Base-by-base conservation (phyloP, 2,888 invertebrate species). In the Sisyra nigra region DNA sequence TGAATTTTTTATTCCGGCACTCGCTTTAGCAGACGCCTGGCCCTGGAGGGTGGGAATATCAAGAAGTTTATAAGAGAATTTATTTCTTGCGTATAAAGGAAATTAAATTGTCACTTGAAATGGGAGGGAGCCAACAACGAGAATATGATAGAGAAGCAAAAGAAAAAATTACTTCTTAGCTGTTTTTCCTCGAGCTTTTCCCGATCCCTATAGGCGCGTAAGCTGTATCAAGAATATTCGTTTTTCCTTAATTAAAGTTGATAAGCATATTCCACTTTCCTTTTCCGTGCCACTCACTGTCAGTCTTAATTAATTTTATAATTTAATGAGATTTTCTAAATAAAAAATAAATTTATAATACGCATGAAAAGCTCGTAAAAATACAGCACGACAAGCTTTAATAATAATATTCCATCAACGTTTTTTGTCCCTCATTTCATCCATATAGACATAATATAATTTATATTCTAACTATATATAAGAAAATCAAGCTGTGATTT, bases 271-370 rank as follows among this genome's bases (percentile, higher is more conserved):
- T 42, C 35, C 14, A 35, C 35, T 17, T 18, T 35, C 32, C 29
- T 42, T 42, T 36, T 18, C 13, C 30, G 18, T 35, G 14, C 35
- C 29, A 18, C 19, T 29, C 24, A 29, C 18, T 36, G 42, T 42
- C 42, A 42, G 34, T 42, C 42, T 42, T 42, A 42, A 42, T 42
- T 42, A 42, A 42, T 30, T 36, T 42, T 42, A 36, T 42, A 42
- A 42, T 42, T 42, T 42, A 42, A 42, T 42, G 36, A 29, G 18
- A 13, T 38, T 38, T 38, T 19, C 11, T 19, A 19, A 35, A 35
- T 15, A 13, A 35, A 35, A 35, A 35, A 35, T 35, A 24, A 24
- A 24, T 24, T 24, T 24, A 24, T 24, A 24, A 24, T 24, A 24
- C 24, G 24, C 24, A 24, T 24, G 24, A 24, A 24, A 24, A 24